These are phyloP conservation scores for Trididemnum clinides DNA, from an alignment of 23 tunicate genomes.

Conservation along the genomic window DNA sequence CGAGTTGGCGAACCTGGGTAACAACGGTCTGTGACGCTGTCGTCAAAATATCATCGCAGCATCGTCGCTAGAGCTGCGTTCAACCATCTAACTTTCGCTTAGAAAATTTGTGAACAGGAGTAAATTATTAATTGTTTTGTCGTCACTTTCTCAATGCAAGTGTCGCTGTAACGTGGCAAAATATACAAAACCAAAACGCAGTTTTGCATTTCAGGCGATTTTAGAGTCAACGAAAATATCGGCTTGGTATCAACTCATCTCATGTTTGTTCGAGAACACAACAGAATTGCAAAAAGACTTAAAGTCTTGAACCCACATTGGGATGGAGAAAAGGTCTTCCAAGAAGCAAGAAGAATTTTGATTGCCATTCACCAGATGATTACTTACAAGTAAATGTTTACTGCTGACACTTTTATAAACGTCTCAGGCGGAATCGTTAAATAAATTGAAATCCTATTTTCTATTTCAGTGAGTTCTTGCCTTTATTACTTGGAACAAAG, in stretches of 20 bases:
- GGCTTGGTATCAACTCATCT: slow-evolving; percentile 58
- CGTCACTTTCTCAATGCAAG: too few relatives aligned
- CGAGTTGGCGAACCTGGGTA: too few relatives aligned
- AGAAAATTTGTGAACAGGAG: too few relatives aligned
- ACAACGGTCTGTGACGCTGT: too few relatives aligned
- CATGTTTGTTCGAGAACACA: slow-evolving; percentile 64
- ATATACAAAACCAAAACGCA: neutral
- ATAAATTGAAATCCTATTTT: too few relatives aligned
- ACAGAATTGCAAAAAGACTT: slow-evolving; percentile 58
- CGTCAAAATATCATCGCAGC: too few relatives aligned
- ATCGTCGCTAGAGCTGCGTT: too few relatives aligned
- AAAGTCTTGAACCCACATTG: slow-evolving; percentile 59
- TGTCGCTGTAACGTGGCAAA: too few relatives aligned
- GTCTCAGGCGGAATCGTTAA: too few relatives aligned
- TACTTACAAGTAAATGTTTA: slow-evolving; percentile 84
- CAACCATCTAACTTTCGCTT: too few relatives aligned
- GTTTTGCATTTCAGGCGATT: slow-evolving; percentile 38
- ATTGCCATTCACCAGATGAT: slow-evolving; percentile 53
- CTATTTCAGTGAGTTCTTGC: slow-evolving; percentile 53
- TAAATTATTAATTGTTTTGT: too few relatives aligned
- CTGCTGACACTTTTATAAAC: too few relatives aligned
- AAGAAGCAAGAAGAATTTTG: slow-evolving; percentile 64
- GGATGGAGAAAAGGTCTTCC: slow-evolving; percentile 51
- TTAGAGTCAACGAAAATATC: slow-evolving; percentile 69
- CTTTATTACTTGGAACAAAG: slow-evolving; percentile 52